phyloP scores from a whole-genome alignment of 2,113 vertebrate species.

The Percina caprodes region DNA sequence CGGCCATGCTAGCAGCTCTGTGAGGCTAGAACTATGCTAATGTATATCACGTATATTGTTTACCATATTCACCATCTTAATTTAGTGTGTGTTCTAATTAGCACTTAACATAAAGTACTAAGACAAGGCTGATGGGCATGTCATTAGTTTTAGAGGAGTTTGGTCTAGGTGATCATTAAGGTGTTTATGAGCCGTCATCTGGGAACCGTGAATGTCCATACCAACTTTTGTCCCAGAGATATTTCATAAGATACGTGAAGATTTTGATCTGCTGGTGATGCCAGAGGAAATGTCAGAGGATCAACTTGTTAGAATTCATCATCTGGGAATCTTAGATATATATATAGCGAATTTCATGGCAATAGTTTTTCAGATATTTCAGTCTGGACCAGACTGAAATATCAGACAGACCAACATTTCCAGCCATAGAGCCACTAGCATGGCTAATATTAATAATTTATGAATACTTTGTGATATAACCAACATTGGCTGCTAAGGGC shows the following conservation, averaged over 20 bases:
- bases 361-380: not conserved
- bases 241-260: not conserved
- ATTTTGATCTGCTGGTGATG: too few relatives aligned
- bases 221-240: too few relatives aligned
- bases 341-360: not conserved
- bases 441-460: not conserved
- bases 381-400: not conserved
- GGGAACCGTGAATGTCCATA: not conserved
- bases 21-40: not conserved
- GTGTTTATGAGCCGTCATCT: too few relatives aligned
- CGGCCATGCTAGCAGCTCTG: too few relatives aligned
- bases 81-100: too few relatives aligned
- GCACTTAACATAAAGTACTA: too few relatives aligned
- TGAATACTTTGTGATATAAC: not conserved
- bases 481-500: not conserved
- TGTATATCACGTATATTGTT: not conserved
- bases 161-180: not conserved
- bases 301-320: not conserved
- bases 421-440: not conserved
- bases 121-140: too few relatives aligned
- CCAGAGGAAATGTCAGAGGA: not conserved
- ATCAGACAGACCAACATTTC: not conserved
- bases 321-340: not conserved
- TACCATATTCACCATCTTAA: not conserved
- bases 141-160: not conserved